Evolutionary conservation across 37 sponge, comb jelly and placozoan species (phyloP).

Genomic region (Chondrilla cf. caribensis): DNA sequence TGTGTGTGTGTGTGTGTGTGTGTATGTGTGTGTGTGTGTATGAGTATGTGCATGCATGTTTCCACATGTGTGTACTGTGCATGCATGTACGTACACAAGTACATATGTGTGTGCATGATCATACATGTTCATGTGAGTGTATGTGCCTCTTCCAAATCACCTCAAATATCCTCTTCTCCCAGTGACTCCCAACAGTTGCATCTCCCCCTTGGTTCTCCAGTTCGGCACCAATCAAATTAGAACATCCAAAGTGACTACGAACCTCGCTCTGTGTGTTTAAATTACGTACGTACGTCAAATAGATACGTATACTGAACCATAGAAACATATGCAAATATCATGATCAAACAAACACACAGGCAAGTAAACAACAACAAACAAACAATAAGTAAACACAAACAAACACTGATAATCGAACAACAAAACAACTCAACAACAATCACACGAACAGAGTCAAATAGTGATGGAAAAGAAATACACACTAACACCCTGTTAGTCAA

Average conservation of each 20-base stretch:
- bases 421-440: neutral
- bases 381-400: neutral
- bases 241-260: conserved; percentile 64
- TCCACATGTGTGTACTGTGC: neutral
- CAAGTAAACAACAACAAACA: too few species aligned
- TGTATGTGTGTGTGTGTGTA: neutral
- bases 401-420: neutral
- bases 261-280: conserved; percentile 44
- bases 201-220: conserved; percentile 83
- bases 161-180: conserved; percentile 78
- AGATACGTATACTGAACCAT: too few species aligned
- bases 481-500: too few species aligned
- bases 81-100: neutral
- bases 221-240: conserved; percentile 59
- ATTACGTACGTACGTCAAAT: too few species aligned
- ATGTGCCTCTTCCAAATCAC: conserved; percentile 14
- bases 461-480: neutral
- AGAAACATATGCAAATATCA: too few species aligned
- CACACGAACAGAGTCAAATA: neutral
- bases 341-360: neutral
- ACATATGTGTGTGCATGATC: neutral
- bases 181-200: conserved; percentile 64
- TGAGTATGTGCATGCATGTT: neutral
- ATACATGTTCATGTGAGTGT: neutral
- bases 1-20: too few species aligned